These are phyloP conservation scores for Coptotermes formosanus DNA, from an alignment of 1,140 invertebrate genomes.

Conservation along the genomic window DNA sequence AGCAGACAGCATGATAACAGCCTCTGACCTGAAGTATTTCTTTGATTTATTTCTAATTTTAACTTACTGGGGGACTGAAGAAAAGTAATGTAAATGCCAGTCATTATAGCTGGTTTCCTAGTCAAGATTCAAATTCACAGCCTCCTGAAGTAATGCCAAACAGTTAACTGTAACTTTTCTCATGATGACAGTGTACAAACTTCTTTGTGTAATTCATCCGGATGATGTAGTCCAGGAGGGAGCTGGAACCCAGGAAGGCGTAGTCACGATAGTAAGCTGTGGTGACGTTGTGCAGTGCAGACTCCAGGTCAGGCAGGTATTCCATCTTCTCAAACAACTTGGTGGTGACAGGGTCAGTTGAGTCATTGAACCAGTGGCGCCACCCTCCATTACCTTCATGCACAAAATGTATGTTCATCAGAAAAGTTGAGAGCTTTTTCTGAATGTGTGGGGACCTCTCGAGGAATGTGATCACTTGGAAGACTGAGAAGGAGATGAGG, in stretches of 20 bases:
- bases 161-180: too few relatives aligned
- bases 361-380: slow-evolving; percentile 65
- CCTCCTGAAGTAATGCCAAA: too few relatives aligned
- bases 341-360: slow-evolving; percentile 50
- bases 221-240: slow-evolving; percentile 65
- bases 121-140: too few relatives aligned
- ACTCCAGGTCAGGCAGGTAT: slow-evolving; percentile 59
- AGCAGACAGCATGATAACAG: too few relatives aligned
- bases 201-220: slow-evolving; percentile 61
- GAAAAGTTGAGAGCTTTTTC: neutral
- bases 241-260: slow-evolving; percentile 66
- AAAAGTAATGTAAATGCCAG: too few relatives aligned
- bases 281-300: slow-evolving; percentile 67
- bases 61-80: too few relatives aligned
- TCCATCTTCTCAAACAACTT: slow-evolving; percentile 63
- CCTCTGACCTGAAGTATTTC: too few relatives aligned
- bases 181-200: too few relatives aligned
- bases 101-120: too few relatives aligned
- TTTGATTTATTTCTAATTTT: too few relatives aligned
- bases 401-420: neutral
- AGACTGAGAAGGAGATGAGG: too few relatives aligned
- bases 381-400: slow-evolving; percentile 65
- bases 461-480: too few relatives aligned
- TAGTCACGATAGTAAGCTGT: slow-evolving; percentile 70
- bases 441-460: neutral